phyloP scores from a whole-genome alignment of 2,797 vertebrate species.

The Nasua narica region DNA sequence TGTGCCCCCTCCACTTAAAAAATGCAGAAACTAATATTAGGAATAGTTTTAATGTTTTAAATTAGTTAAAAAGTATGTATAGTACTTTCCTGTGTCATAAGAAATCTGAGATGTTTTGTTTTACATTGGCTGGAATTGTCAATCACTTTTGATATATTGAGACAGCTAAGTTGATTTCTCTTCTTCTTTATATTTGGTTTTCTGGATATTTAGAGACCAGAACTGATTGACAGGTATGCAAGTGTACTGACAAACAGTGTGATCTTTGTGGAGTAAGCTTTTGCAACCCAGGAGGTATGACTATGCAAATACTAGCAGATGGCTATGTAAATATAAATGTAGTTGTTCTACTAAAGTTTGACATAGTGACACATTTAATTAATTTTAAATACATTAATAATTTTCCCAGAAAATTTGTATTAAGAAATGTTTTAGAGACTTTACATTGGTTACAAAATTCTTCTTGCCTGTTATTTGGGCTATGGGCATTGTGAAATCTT shows the following conservation, averaged over 20 bases:
- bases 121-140: not conserved
- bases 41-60: not conserved
- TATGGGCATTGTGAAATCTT: constrained; percentile 53
- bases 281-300: constrained; percentile 54
- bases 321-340: constrained; percentile 63
- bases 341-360: constrained; percentile 36
- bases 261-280: constrained; percentile 42
- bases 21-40: not conserved
- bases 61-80: not conserved
- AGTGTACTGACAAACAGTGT: constrained; percentile 38
- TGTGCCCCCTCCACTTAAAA: not conserved
- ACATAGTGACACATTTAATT: constrained; percentile 56
- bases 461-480: constrained; percentile 45
- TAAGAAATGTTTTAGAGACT: not conserved
- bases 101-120: not conserved
- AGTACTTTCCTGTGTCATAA: not conserved
- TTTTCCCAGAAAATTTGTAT: not conserved
- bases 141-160: not conserved
- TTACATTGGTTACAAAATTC: constrained; percentile 28
- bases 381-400: constrained; percentile 56
- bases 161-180: not conserved
- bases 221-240: constrained; percentile 61
- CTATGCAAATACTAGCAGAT: constrained; percentile 70
- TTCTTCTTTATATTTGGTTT: not conserved
- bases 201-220: constrained; percentile 1